Evolutionary conservation across 2,113 vertebrate genomes (phyloP), one percentile per base, ranked within the genome.

Genomic region (Laticauda laticaudata): DNA sequence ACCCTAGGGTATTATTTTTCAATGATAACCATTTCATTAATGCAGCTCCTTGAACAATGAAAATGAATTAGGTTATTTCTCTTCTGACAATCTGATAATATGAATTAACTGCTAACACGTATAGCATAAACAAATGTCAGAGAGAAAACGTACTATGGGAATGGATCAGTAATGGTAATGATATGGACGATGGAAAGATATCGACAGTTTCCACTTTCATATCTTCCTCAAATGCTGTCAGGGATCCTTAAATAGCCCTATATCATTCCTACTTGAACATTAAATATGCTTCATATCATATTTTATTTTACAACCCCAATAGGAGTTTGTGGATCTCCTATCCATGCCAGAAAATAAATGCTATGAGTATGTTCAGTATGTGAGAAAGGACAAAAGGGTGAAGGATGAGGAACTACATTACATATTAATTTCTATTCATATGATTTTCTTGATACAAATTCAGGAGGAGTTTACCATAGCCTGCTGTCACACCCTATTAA

Each of bases 301-400:
- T 93, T 93, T 93, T 91, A 93, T 93, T 93, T 89, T 85, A 93
- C 34, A 93, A 91, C 23, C 54, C 54, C 57, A 51, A 89, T 3
- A 85, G 15, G 55, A 88, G 23, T 10, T n/a, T 53, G 54, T 86
- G 90, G 85, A 89, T 61, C 29, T 93, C 54, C 91, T 89, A 88
- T 51, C 69, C 61, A 85, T 75, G 53, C 29, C 90, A 91, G 86
- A 91, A 93, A 59, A 81, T 43, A 54, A 89, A 93, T 91, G 21
- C 69, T n/a, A 59, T 81, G 87, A 53, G 29, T 39, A 21, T 61
- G 48, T 57, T 26, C 8, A 24, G 21, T 45, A 45, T 24, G 85
- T 86, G 43, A 29, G 64, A n/a, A n/a, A 69, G 64, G 29, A 69
- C 29, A 69, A n/a, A 4, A 69, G 64, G 9, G 9, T 61, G 59